Evolutionary conservation across 2,888 invertebrate species (phyloP).

Genomic region (Agrochola litura): DNA sequence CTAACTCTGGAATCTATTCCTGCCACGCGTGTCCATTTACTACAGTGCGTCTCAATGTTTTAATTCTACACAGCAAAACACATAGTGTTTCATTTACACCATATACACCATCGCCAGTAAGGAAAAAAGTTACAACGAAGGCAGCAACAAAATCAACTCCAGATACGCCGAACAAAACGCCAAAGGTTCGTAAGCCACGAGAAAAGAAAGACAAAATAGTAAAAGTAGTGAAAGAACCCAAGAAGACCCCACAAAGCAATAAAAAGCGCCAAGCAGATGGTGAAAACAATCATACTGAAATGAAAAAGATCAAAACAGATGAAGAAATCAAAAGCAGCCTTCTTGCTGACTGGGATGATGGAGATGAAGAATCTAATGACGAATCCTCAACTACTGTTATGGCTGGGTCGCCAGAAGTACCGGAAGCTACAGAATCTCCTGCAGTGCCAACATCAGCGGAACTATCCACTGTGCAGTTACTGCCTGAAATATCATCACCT

Average conservation of each 20-base stretch:
- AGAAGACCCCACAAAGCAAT: slow-evolving; percentile 78
- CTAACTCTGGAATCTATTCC: slow-evolving; percentile 86
- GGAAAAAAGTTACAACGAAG: slow-evolving; percentile 79
- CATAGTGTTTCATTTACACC: slow-evolving; percentile 90
- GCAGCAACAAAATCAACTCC: slow-evolving; percentile 69
- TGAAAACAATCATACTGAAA: slow-evolving; percentile 73
- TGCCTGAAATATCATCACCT: slow-evolving; percentile 71
- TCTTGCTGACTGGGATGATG: slow-evolving; percentile 95
- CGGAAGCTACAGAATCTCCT: slow-evolving; percentile 81
- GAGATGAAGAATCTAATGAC: slow-evolving; percentile 84
- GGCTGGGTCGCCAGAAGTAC: slow-evolving; percentile 81
- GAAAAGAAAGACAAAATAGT: slow-evolving; percentile 78
- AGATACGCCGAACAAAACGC: slow-evolving; percentile 72
- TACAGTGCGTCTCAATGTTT: slow-evolving; percentile 93
- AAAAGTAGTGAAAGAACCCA: slow-evolving; percentile 76
- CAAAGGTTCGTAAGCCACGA: slow-evolving; percentile 78
- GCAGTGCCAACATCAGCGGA: slow-evolving; percentile 84
- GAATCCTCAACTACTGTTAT: slow-evolving; percentile 77
- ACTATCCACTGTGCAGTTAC: slow-evolving; percentile 75
- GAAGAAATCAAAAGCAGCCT: slow-evolving; percentile 93
- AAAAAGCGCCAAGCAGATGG: slow-evolving; percentile 85
- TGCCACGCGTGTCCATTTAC: slow-evolving; percentile 92
- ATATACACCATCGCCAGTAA: slow-evolving; percentile 85
- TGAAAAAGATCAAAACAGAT: slow-evolving; percentile 90
- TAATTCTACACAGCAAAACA: slow-evolving; percentile 93